A percentile compares a stretch with the other conserved stretches of the same genome.
These are phyloP conservation scores for Lycocerus yunnanus DNA, from an alignment of 2,888 invertebrate genomes.

Conservation along the genomic window DNA sequence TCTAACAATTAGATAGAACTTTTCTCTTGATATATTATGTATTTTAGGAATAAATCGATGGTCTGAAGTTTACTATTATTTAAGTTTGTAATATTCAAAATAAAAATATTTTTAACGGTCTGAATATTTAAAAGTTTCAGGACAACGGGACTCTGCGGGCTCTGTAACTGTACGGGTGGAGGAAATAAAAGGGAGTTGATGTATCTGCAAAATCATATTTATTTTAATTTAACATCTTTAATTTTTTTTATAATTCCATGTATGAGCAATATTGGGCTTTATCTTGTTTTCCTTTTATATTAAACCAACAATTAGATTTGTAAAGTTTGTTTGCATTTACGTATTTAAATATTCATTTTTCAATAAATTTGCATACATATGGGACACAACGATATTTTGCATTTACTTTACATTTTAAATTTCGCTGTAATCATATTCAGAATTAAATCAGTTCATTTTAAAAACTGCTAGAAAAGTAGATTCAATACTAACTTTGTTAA, in stretches of 20 bases:
- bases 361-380: slow-evolving; percentile 57
- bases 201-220: not conserved
- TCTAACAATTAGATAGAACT: no score
- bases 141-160: not conserved
- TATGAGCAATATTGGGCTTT: slow-evolving; percentile 43
- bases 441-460: slow-evolving; percentile 58
- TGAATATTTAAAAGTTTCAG: not conserved
- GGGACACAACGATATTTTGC: slow-evolving; percentile 55
- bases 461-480: slow-evolving; percentile 47
- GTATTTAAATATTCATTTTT: slow-evolving; percentile 58
- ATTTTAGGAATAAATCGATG: no score
- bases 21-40: no score
- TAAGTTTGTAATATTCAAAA: not conserved
- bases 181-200: not conserved
- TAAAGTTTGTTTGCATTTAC: slow-evolving; percentile 55
- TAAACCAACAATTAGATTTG: slow-evolving; percentile 53
- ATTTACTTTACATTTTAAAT: slow-evolving; percentile 58
- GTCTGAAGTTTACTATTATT: not conserved
- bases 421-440: slow-evolving; percentile 57
- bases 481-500: slow-evolving; percentile 51
- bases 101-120: not conserved
- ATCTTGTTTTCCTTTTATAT: slow-evolving; percentile 52
- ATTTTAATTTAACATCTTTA: not conserved
- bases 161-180: not conserved
- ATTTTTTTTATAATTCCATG: not conserved